Conservation (phyloP, 2,888 invertebrate genomes). For the Ceriagrion tenellum region DNA sequence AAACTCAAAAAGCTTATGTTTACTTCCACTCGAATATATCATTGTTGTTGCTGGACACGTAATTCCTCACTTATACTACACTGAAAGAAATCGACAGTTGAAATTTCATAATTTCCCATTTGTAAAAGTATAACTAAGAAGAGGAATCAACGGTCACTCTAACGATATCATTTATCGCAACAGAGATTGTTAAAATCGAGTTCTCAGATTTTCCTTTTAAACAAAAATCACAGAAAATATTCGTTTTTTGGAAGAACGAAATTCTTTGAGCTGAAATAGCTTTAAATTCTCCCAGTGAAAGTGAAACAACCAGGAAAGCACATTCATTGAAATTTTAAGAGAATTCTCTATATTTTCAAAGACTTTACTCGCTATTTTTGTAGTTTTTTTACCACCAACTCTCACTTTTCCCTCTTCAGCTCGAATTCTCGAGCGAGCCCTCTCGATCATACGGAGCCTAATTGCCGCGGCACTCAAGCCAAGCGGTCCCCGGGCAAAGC, state of each 20-base stretch:
- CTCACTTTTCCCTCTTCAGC: neutral
- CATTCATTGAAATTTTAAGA: neutral
- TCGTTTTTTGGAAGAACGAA: neutral
- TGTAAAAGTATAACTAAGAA: no score
- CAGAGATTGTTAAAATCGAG: no score
- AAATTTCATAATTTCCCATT: no score
- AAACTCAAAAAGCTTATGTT: no score
- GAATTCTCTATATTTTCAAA: neutral
- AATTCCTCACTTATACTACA: no score
- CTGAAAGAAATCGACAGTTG: no score
- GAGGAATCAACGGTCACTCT: no score
- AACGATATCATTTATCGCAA: no score
- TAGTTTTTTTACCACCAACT: neutral
- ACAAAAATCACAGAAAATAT: neutral
- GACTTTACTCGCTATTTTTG: neutral
- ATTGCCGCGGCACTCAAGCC: slow-evolving; percentile 17
- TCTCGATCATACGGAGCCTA: slow-evolving; percentile 17
- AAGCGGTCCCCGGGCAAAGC: slow-evolving; percentile 13
- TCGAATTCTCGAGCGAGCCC: neutral
- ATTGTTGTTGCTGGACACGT: no score
- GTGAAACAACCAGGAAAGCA: neutral
- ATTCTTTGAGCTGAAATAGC: neutral
- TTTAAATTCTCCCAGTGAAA: neutral
- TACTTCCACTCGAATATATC: no score
- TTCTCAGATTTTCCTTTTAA: no score